These are phyloP conservation scores for Sarcophilus harrisii DNA, from an alignment of 2,797 vertebrate genomes.

Conservation along the genomic window DNA sequence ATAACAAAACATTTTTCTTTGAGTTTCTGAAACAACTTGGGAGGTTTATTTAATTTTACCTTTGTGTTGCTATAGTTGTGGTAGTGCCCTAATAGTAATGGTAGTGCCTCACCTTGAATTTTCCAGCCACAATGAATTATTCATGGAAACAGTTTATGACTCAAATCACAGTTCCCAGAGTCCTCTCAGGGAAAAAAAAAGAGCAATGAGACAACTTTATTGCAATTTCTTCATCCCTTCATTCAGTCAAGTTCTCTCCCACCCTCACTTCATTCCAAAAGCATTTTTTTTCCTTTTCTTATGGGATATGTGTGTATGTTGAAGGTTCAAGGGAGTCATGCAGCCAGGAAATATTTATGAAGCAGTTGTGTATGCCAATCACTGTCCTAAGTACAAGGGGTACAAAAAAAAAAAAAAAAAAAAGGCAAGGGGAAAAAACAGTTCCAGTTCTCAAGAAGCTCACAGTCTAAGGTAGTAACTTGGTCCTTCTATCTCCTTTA, in stretches of 20 bases:
- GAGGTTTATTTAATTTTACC: slow-evolving; percentile 44
- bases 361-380: neutral
- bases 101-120: slow-evolving; percentile 71
- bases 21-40: neutral
- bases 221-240: slow-evolving; percentile 60
- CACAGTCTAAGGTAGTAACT: neutral
- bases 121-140: slow-evolving; percentile 70
- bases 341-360: slow-evolving; percentile 43
- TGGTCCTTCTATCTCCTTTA: neutral
- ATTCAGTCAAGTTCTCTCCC: slow-evolving; percentile 45
- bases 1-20: neutral
- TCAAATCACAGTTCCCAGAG: slow-evolving; percentile 67
- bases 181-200: slow-evolving; percentile 47
- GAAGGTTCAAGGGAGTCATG: slow-evolving; percentile 19
- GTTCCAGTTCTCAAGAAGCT: neutral
- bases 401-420: neutral
- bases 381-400: neutral
- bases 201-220: slow-evolving; percentile 66
- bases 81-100: slow-evolving; percentile 58
- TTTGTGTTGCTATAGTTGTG: slow-evolving; percentile 43
- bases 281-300: slow-evolving; percentile 60
- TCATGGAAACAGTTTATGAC: slow-evolving; percentile 59
- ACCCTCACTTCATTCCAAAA: slow-evolving; percentile 50
- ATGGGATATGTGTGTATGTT: slow-evolving; percentile 25
- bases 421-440: neutral